Base-by-base conservation (phyloP, 2,888 invertebrate species). In the Exephanes ischioxanthus region DNA sequence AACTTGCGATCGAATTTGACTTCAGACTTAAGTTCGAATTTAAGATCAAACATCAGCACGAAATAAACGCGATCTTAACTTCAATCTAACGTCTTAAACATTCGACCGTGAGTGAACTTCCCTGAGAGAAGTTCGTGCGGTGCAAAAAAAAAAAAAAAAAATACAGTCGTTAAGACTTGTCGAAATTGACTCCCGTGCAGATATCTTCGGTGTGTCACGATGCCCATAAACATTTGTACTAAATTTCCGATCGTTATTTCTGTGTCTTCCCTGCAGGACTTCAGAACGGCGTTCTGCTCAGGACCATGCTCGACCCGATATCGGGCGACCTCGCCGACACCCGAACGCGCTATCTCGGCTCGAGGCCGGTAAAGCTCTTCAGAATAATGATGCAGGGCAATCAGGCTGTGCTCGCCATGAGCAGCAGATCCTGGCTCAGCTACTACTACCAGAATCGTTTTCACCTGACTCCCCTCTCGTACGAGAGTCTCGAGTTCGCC, bases 371-470 rank as follows among this genome's bases (percentile, higher is more conserved):
- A 0, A 99, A 99, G 94, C 95, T 99, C 4, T 99, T 99, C 94
- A 96, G 98, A 92, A 99, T 99, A 80, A 96, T 96, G 87, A 99
- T 99, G 96, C 99, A 99, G 92, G 98, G 98, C 16, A 97, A 98
- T 11, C 99, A 99, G 94, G 99, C 99, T 0, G 99, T 99, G 0
- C 94, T 99, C 48, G 99, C 99, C 0, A 99, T 99, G 96, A 99
- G 99, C 0, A 99, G 99, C 89, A 96, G 99, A 88, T 98, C 99
- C 0, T 99, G 99, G 99, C 95, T 99, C 33, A 99, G 99, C 91
- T 99, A 99, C 93, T 98, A 98, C 91, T 99, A 99, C 94, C 99
- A 99, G 94, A 99, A 98, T 94, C 96, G 98, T 76, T 98, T 98
- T 92, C 99, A 99, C 94, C 95, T 99, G 68, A 99, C 99, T 0